Base-by-base conservation (phyloP, 1,140 invertebrate species). In the Macrosteles quadrilineatus region DNA sequence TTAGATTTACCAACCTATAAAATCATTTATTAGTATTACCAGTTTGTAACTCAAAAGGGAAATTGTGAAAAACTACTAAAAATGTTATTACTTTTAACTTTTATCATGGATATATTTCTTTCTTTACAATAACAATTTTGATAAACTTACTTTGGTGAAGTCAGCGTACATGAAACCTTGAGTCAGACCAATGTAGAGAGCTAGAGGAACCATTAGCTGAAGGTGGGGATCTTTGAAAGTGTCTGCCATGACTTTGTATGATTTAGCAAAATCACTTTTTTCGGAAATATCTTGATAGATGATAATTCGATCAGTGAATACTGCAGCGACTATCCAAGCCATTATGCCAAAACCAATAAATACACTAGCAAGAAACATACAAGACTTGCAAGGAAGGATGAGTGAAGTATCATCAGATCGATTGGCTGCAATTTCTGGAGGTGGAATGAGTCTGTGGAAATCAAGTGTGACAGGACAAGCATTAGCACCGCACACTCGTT, bases 91-190 rank as follows among this genome's bases (percentile, higher is more conserved):
- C n/a, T n/a, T n/a, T n/a, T n/a, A n/a, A n/a, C n/a, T n/a, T n/a
- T n/a, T n/a, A n/a, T n/a, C n/a, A n/a, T n/a, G n/a, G n/a, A n/a
- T n/a, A n/a, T n/a, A n/a, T n/a, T n/a, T n/a, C n/a, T n/a, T n/a
- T n/a, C n/a, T n/a, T n/a, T n/a, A n/a, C n/a, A n/a, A n/a, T n/a
- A 31, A 32, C 31, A 59, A 50, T 4, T 50, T 21, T 36, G 31
- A 71, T 36, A 47, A 50, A 53, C 47, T 77, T 75, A 88, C 88
- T 82, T 89, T 88, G 70, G 87, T 86, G 77, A 89, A 90, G 74
- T 89, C 88, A 3, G 88, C 85, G 74, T 87, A 88, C 76, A 91
- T 88, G 76, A 91, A 90, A 71, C 87, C 88, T 77, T 90, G 88
- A 77, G 90, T 88, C 43, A 90, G 78, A 29, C 89, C 89, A 67